Evolutionary conservation across 1,140 invertebrate species (phyloP).

Genomic region (Drosophila sproati): DNA sequence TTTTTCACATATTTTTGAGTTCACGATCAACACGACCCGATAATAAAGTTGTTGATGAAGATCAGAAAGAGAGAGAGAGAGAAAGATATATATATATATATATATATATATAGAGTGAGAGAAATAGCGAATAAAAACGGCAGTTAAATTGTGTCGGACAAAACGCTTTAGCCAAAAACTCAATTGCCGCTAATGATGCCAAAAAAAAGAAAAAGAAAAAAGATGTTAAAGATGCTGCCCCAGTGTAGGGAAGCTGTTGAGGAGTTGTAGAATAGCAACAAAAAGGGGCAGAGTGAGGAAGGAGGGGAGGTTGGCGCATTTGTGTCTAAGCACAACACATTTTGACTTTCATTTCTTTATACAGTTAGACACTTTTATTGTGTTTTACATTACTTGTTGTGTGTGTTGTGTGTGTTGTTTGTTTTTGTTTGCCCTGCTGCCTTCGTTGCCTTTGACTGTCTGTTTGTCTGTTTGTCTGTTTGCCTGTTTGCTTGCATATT

Average conservation of each 20-base stretch:
- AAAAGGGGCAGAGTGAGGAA: background rate
- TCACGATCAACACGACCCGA: conserved; percentile 59
- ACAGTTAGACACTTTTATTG: conserved; percentile 80
- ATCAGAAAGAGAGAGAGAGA: conserved; percentile 14
- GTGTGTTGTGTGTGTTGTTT: conserved; percentile 18
- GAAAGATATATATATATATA: background rate
- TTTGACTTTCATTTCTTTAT: conserved; percentile 80
- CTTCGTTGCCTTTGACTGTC: conserved; percentile 46
- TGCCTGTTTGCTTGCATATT: conserved; percentile 47
- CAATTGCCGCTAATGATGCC: conserved; percentile 73
- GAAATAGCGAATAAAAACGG: conserved; percentile 11
- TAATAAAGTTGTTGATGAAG: conserved; percentile 15
- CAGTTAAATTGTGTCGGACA: conserved; percentile 38
- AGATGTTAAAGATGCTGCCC: conserved; percentile 65
- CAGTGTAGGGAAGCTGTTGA: background rate
- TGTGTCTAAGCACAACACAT: conserved; percentile 25
- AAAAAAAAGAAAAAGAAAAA: conserved; percentile 33
- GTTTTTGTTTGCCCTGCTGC: background rate
- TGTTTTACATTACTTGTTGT: conserved; percentile 68
- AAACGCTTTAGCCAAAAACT: conserved; percentile 50
- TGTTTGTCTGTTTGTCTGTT: conserved; percentile 57
- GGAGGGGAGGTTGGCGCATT: background rate
- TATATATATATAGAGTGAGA: background rate
- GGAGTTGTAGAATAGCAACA: background rate
- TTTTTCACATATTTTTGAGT: conserved; percentile 74